phyloP scores from a whole-genome alignment of 2,113 vertebrate genomes.

The Arvicanthis niloticus region DNA sequence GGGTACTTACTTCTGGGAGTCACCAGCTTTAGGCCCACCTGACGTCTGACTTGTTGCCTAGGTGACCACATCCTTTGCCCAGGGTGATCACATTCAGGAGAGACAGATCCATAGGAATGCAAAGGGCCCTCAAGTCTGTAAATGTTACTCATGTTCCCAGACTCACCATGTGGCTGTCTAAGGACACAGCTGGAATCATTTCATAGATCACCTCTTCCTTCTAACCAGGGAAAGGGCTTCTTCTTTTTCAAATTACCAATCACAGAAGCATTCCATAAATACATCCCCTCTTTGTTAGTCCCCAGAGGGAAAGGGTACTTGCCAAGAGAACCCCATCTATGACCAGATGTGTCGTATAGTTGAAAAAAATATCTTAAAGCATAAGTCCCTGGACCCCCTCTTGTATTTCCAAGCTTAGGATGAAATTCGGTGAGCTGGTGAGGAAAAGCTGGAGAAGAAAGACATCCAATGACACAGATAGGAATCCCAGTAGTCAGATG shows the following conservation, averaged over 20 bases:
- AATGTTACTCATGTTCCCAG: neutral
- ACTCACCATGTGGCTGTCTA: neutral
- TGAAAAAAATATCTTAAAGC: conserved; percentile 26
- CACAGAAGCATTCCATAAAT: neutral
- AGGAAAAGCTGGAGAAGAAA: conserved; percentile 21
- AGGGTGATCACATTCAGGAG: neutral
- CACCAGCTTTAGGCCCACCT: neutral
- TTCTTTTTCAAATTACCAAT: neutral
- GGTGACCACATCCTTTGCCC: neutral
- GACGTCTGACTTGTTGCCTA: neutral
- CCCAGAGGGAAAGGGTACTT: neutral
- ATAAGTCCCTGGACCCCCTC: neutral
- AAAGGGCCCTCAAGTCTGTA: neutral
- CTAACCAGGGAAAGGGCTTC: neutral
- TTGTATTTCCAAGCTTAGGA: neutral
- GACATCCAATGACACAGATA: neutral
- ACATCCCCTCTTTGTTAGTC: neutral
- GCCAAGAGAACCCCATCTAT: neutral
- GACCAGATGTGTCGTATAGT: neutral
- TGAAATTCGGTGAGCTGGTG: conserved; percentile 38
- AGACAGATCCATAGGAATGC: neutral
- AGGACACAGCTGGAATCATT: neutral
- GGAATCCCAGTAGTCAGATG: neutral
- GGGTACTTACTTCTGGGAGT: neutral
- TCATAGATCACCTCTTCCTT: neutral